phyloP scores from a whole-genome alignment of 1,140 invertebrate genomes.

The Sarcophaga peregrina region DNA sequence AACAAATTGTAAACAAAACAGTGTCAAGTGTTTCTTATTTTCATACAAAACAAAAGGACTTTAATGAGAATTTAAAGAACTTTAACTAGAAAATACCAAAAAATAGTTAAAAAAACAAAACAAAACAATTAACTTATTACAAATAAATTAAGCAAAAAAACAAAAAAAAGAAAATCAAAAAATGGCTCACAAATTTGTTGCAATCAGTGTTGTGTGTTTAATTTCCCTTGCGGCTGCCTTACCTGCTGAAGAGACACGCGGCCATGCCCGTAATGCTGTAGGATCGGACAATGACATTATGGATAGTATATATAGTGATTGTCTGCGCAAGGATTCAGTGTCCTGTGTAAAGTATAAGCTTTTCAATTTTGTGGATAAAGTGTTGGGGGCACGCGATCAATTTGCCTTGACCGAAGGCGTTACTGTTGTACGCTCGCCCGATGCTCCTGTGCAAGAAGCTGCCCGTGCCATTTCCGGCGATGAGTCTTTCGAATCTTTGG shows the following conservation, averaged over 20 bases:
- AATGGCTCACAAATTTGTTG: slow-evolving; percentile 58
- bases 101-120: slow-evolving; percentile 44
- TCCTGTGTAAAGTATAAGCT: slow-evolving; percentile 86
- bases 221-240: slow-evolving; percentile 70
- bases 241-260: slow-evolving; percentile 74
- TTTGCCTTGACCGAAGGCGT: slow-evolving; percentile 83
- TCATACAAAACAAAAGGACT: slow-evolving; percentile 43
- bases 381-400: slow-evolving; percentile 79
- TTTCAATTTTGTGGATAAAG: slow-evolving; percentile 84
- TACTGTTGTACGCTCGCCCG: slow-evolving; percentile 80
- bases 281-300: slow-evolving; percentile 79
- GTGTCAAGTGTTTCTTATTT: slow-evolving; percentile 48
- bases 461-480: slow-evolving; percentile 74
- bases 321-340: slow-evolving; percentile 81
- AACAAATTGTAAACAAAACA: slow-evolving; percentile 52
- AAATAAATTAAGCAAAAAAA: slow-evolving; percentile 51
- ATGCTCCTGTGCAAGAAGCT: slow-evolving; percentile 71
- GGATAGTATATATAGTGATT: slow-evolving; percentile 80
- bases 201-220: slow-evolving; percentile 69
- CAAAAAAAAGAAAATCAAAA: slow-evolving; percentile 48
- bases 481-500: slow-evolving; percentile 75
- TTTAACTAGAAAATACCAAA: slow-evolving; percentile 7
- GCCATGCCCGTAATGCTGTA: slow-evolving; percentile 70
- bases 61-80: slow-evolving; percentile 43
- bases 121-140: slow-evolving; percentile 37